Base-by-base conservation (phyloP, 2,797 vertebrate genomes). In the Hippocampus kuda region DNA sequence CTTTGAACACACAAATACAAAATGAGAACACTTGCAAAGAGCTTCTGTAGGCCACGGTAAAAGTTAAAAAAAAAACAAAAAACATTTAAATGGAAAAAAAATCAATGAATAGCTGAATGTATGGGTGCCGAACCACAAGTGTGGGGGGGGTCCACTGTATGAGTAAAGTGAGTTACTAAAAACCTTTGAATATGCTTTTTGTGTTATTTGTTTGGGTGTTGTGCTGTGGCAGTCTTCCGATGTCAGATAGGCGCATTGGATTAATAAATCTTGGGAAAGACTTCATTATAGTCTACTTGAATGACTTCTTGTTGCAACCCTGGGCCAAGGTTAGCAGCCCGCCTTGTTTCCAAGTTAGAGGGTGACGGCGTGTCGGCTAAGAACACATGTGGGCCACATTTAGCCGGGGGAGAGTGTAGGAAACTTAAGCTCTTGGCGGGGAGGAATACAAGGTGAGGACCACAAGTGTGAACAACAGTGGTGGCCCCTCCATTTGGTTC, bases 261-360 rank as follows among this genome's bases (percentile, higher is more conserved):
- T 7, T 0, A 59, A 30, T 27, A 27, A 59, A 59, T 20, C 2
- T 51, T 51, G 20, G 49, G 20, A 22, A 60, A 34, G 11, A 60
- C 9, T 60, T 60, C 24, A 26, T 42, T 11, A 42, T 41, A 8
- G 26, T 27, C 56, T 13, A 27, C 24, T 59, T 59, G 56, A 27
- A 27, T 15, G 9, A 59, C 1, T 16, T 27, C 27, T 59, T 26
- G 26, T 1, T 15, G 24, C 59, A 15, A 10, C 59, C 30, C 26
- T 22, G 61, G 20, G 12, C 61, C 61, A 44, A 64, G 22, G 61
- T 64, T 66, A 66, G 46, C 24, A 5, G 72, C 63, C 63, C 66
- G 34, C 34, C 59, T 61, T 71, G 70, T 68, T 78, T 44, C 26
- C 66, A 38, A 44, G 65, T 81, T 77, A 81, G 77, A 72, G 79